A percentile compares a stretch with the other conserved stretches of the same genome.
phyloP scores from a whole-genome alignment of 2,797 vertebrate species.

The Loriculus beryllinus region DNA sequence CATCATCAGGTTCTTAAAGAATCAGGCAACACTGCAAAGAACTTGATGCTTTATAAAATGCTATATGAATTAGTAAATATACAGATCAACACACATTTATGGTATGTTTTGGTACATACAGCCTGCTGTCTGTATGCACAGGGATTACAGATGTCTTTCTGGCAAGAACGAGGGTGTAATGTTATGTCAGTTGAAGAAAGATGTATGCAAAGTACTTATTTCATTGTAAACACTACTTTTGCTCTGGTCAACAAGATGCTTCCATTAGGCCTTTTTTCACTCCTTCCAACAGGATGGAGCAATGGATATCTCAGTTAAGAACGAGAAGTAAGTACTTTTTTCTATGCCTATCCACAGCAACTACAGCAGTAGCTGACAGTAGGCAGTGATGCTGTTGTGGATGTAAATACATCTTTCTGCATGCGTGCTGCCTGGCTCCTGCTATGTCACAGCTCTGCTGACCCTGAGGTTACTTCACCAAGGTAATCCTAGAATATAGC shows the following conservation, averaged over 20 bases:
- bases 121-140: background rate
- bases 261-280: background rate
- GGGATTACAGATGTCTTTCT: background rate
- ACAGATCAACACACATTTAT: conserved; percentile 74
- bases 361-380: background rate
- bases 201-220: background rate
- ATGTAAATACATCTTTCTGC: background rate
- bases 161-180: conserved; percentile 58
- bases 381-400: background rate
- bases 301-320: background rate
- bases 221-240: background rate
- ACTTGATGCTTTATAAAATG: conserved; percentile 81
- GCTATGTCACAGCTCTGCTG: background rate
- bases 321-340: background rate
- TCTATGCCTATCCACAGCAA: background rate
- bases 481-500: background rate
- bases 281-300: background rate
- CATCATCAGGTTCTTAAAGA: conserved; percentile 79
- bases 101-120: background rate
- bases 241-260: background rate
- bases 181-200: background rate
- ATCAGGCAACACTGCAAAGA: conserved; percentile 77
- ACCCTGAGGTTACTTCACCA: background rate
- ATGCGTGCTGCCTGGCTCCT: background rate
- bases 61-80: conserved; percentile 67